phyloP scores from a whole-genome alignment of 1,140 invertebrate genomes.

The roundworm (Caenorhabditis elegans) region WBcel235 BX284603.4:6950501-6951000 shows the following conservation, averaged over 20 bases:
- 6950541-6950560: neutral
- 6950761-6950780: slow-evolving; percentile 78
- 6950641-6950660: neutral
- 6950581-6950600: neutral
- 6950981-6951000: neutral
- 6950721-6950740: slow-evolving; percentile 75
- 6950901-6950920: slow-evolving; percentile 12
- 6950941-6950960: neutral
- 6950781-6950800: slow-evolving; percentile 84
- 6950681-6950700: neutral
- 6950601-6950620: neutral
- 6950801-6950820: slow-evolving; percentile 80
- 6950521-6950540: neutral
- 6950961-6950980: neutral
- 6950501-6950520: neutral
- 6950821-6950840: slow-evolving; percentile 95
- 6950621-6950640: neutral
- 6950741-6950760: slow-evolving; percentile 91
- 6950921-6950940: neutral
- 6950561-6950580: slow-evolving; percentile 11
- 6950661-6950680: neutral
- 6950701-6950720: neutral
- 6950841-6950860: slow-evolving; percentile 88
- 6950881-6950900: slow-evolving; percentile 92
- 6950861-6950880: slow-evolving; percentile 97